Percentiles rank a stretch among this genome's conserved stretches.
These are phyloP conservation scores for Drosophila tani DNA, from an alignment of 1,140 invertebrate species.

Conservation along the genomic window DNA sequence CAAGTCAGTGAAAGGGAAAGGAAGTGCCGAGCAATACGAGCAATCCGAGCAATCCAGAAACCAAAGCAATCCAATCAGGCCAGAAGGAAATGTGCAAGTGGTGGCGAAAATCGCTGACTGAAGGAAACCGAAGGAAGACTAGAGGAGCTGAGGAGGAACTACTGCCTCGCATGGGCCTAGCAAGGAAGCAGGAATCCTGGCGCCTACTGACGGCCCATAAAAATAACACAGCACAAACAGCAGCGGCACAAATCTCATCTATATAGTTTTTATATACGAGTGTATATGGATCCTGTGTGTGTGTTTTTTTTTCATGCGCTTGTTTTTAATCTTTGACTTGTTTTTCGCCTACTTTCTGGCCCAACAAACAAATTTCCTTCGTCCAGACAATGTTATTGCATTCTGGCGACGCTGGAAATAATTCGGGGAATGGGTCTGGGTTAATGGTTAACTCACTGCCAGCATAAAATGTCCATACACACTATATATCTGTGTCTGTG, in stretches of 20 bases:
- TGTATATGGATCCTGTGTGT: constrained; percentile 16
- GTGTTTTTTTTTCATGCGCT: constrained; percentile 53
- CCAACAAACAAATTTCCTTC: constrained; percentile 48
- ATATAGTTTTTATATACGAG: constrained; percentile 18
- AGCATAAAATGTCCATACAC: constrained; percentile 8
- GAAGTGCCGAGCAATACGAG: constrained; percentile 14
- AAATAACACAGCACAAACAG: constrained; percentile 68
- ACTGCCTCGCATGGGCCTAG: constrained; percentile 37
- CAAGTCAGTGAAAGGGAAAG: constrained; percentile 48
- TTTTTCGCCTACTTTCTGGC: constrained; percentile 61
- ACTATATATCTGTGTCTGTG: constrained; percentile 37
- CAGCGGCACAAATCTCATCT: constrained; percentile 46
- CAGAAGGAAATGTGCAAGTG: constrained; percentile 73
- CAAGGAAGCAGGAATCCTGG: constrained; percentile 77
- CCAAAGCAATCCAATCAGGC: constrained; percentile 68
- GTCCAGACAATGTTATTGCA: constrained; percentile 79
- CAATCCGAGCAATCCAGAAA: constrained; percentile 13
- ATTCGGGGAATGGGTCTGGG: constrained; percentile 23
- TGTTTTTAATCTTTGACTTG: constrained; percentile 82
- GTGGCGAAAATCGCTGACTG: constrained; percentile 72
- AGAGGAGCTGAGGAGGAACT: constrained; percentile 19
- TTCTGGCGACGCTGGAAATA: constrained; percentile 64
- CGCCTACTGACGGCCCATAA: constrained; percentile 75
- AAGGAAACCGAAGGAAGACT: constrained; percentile 11
- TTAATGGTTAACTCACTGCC: constrained; percentile 66